Evolutionary conservation across 1,140 invertebrate species (phyloP), one percentile per base, ranked within the genome.

Genomic region (Vollenhovia emeryi): DNA sequence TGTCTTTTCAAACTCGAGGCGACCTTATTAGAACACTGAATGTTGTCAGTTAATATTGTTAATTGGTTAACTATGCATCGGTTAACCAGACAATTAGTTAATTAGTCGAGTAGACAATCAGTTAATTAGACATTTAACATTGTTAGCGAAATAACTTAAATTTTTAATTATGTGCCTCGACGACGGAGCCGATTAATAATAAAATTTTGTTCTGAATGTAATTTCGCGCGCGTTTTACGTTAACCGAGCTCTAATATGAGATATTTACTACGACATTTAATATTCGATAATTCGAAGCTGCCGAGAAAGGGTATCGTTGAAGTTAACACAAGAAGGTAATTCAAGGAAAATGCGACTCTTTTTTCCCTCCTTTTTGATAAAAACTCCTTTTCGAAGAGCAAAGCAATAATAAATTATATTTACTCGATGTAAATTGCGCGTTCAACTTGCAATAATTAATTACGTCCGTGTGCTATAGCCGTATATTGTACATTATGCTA

Each of bases 121-220:
- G 33, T 5, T 71, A 71, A 73, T 36, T 73, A 55, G 13, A 73
- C 48, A 73, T 73, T 69, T 69, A 15, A 55, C 36, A 36, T 55
- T 24, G n/a, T 15, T 36, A 55, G 4, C 30, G 43, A 48, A 69
- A 11, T n/a, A 24, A 30, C 18, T 55, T 21, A 55, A 3, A 73
- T 73, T 73, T 66, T 66, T 66, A 43, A 66, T 66, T 43, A 43
- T 24, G 18, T 8, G 0, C n/a, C 13, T 36, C 21, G 18, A 3
- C 5, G 15, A 8, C 5, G 15, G 4, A 7, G 9, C n/a, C 36
- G 24, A 55, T 55, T 55, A 40, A 73, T 73, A 36, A 55, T 73
- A 36, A 36, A 73, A 55, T 15, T 52, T 57, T 36, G 6, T 57
- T 40, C n/a, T 57, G 50, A 73, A 73, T 71, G 52, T 21, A 55